A percentile compares a stretch with the other conserved stretches of the same genome.
phyloP scores from a whole-genome alignment of 2,113 vertebrate genomes.

The Paraplagusia blochii region DNA sequence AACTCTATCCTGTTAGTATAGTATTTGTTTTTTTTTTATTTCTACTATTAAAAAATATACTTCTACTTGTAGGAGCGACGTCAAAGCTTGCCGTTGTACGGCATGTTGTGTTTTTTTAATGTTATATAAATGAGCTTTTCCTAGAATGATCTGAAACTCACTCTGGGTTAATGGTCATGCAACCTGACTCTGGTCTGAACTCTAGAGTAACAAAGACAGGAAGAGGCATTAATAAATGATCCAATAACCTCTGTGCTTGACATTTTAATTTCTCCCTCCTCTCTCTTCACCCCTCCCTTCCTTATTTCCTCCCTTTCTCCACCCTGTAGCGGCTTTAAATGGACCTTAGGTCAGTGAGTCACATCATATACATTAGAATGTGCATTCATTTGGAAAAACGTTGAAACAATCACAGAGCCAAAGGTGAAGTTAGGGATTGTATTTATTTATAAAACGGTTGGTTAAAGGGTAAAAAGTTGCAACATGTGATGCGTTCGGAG shows the following conservation, averaged over 20 bases:
- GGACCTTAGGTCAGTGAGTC: background rate
- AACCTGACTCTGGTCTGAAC: conserved; percentile 38
- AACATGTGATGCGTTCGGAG: no score
- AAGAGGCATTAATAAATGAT: conserved; percentile 73
- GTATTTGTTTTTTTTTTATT: no score
- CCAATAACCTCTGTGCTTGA: conserved; percentile 57
- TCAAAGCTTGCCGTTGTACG: no score
- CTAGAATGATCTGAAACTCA: conserved; percentile 21
- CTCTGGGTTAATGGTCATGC: conserved; percentile 14
- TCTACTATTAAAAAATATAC: no score
- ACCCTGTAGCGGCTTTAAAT: conserved; percentile 5
- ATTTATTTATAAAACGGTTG: no score
- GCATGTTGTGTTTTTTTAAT: background rate
- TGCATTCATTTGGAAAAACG: no score
- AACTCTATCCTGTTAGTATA: no score
- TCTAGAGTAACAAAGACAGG: conserved; percentile 71
- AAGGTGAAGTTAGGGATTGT: no score
- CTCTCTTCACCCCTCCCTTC: background rate
- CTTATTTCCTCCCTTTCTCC: background rate
- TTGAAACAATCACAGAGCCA: no score
- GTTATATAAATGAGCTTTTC: background rate
- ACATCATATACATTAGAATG: background rate
- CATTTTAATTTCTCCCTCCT: conserved; percentile 22
- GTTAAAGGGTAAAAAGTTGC: no score
- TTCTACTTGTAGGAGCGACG: no score